Evolutionary conservation across 2,113 vertebrate species (phyloP), one percentile per base, ranked within the genome.

Genomic region (Platycercus adscitus): DNA sequence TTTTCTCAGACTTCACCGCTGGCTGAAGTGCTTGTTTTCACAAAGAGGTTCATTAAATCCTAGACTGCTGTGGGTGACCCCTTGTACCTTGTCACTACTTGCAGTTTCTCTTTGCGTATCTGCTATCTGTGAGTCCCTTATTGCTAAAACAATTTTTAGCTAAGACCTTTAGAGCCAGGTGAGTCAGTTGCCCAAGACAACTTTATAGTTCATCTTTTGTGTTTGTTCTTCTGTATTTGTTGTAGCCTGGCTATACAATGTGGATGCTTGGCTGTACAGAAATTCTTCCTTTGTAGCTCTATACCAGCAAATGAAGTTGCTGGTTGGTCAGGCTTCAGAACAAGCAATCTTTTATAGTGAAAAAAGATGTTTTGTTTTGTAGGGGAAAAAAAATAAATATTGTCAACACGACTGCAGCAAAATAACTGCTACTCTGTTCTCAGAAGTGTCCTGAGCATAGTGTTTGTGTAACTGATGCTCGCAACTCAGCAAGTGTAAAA

Each of bases 371-470:
- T 94, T 93, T 96, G 88, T 96, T 95, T 94, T 60, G 39, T 25
- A 21, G 61, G 49, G 49, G 53, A 49, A 72, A 82, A 56, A 90
- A 90, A 81, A 72, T 49, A 90, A 81, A 72, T 49, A 71, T 33
- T 91, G 79, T 77, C 87, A 91, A 23, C 18, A 13, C 72, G 43
- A 44, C 37, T 77, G 82, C 66, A 81, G 75, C 10, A 16, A 13
- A 91, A 94, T 95, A 96, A 89, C 24, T 20, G 56, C 77, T 60
- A 50, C 69, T 88, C 35, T 96, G 93, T 97, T 95, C 44, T 80
- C 63, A 71, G 66, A 90, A 93, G 80, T 94, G 80, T 90, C 84
- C 60, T 35, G 64, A 90, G 83, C 6, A 2, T 78, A 14, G 43
- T 63, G 75, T 85, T 95, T 95, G 92, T 93, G 82, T 92, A 70